These are phyloP conservation scores for Macrosiphum euphorbiae DNA, from an alignment of 2,888 invertebrate genomes.

Conservation along the genomic window DNA sequence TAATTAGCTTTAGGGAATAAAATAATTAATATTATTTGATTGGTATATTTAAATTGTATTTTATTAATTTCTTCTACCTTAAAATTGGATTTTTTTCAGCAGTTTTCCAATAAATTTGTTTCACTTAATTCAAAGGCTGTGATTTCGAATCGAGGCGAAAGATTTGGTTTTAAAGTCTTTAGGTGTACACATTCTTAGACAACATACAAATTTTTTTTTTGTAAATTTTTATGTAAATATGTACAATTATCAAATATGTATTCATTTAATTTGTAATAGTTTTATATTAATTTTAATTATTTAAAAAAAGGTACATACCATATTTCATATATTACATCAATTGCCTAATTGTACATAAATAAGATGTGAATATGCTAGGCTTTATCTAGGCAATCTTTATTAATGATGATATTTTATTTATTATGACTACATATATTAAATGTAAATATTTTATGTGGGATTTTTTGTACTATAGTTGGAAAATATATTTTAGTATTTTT, in stretches of 20 bases:
- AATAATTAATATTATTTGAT: slow-evolving; percentile 25
- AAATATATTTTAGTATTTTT: slow-evolving; percentile 65
- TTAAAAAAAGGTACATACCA: slow-evolving; percentile 5
- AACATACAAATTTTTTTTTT: slow-evolving; percentile 11
- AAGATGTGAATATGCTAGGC: slow-evolving; percentile 41
- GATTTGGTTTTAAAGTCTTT: slow-evolving; percentile 64
- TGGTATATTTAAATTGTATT: slow-evolving; percentile 1
- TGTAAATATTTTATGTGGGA: slow-evolving; percentile 63
- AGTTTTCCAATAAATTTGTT: slow-evolving; percentile 39
- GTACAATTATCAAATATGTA: slow-evolving; percentile 37
- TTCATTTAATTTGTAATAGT: slow-evolving; percentile 41
- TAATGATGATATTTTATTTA: slow-evolving; percentile 58
- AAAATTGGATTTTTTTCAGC: slow-evolving; percentile 35
- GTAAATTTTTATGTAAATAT: slow-evolving; percentile 36
- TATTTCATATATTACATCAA: slow-evolving; percentile 32
- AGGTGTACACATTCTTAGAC: slow-evolving; percentile 60
- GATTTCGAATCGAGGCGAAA: slow-evolving; percentile 57
- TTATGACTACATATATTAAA: slow-evolving; percentile 57
- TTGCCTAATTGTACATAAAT: slow-evolving; percentile 49
- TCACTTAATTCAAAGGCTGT: slow-evolving; percentile 62
- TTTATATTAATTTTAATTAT: slow-evolving; percentile 47
- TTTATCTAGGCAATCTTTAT: slow-evolving; percentile 55
- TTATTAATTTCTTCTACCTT: slow-evolving; percentile 44
- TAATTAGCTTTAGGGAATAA: background rate
- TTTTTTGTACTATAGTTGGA: slow-evolving; percentile 64